phyloP scores from a whole-genome alignment of 2,888 invertebrate species.

The Leucophenga maculata region DNA sequence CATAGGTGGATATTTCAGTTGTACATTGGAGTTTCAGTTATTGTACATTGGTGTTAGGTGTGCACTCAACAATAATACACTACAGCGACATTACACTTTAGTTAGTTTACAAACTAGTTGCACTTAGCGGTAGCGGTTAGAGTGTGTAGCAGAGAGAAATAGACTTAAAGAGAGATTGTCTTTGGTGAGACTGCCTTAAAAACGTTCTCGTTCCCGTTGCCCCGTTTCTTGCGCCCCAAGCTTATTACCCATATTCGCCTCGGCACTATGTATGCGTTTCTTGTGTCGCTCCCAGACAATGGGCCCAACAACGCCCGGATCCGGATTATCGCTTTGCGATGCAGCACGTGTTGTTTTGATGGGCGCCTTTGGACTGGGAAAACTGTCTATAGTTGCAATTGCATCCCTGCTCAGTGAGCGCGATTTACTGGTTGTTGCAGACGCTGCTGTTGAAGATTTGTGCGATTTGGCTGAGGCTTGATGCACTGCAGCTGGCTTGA shows the following conservation, averaged over 20 bases:
- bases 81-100: conserved; percentile 6
- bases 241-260: conserved; percentile 54
- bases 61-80: conserved; percentile 33
- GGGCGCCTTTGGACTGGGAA: conserved; percentile 64
- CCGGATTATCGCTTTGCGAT: conserved; percentile 83
- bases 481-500: conserved; percentile 42
- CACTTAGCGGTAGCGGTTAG: conserved; percentile 22
- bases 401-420: conserved; percentile 51
- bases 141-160: conserved; percentile 29
- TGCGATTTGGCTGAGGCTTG: conserved; percentile 51
- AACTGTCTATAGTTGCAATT: conserved; percentile 60
- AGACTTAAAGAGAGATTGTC: conserved; percentile 35
- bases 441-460: conserved; percentile 30
- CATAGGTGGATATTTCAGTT: conserved; percentile 32
- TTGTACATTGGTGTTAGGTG: conserved; percentile 30
- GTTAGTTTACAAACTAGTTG: conserved; percentile 34
- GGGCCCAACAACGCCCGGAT: conserved; percentile 88
- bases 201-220: conserved; percentile 50
- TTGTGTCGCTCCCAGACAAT: conserved; percentile 87
- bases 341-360: conserved; percentile 70
- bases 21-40: conserved; percentile 24
- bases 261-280: conserved; percentile 74
- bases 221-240: conserved; percentile 47
- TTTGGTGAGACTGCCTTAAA: conserved; percentile 52
- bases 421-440: conserved; percentile 29